Evolutionary conservation across 2,797 vertebrate genomes (phyloP).

Genomic region (Betta splendens): DNA sequence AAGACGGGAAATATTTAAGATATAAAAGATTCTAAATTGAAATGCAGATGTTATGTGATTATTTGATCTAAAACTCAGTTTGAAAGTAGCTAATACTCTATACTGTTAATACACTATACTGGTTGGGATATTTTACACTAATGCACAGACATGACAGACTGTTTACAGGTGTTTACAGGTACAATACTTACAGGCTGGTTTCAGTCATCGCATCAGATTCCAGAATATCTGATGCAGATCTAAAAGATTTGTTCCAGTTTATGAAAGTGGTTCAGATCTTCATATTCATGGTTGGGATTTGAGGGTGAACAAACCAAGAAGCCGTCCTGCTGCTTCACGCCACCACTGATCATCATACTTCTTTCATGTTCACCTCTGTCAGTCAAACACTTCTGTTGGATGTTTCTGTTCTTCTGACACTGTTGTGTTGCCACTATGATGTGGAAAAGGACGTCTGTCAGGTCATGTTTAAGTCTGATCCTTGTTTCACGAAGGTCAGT

Average conservation of each 20-base stretch:
- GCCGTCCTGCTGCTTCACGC: conserved; percentile 16
- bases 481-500: conserved; percentile 71
- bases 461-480: conserved; percentile 68
- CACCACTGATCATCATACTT: conserved; percentile 21
- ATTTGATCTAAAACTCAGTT: too few relatives aligned
- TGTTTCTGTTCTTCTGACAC: conserved; percentile 19
- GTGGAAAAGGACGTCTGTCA: conserved; percentile 60
- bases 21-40: too few relatives aligned
- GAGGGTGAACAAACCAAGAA: conserved; percentile 8
- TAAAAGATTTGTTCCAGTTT: too few relatives aligned
- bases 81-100: too few relatives aligned
- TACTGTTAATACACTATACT: too few relatives aligned
- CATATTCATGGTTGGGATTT: conserved; percentile 6
- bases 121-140: conserved; percentile 7
- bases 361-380: conserved; percentile 14
- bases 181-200: too few relatives aligned
- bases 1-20: too few relatives aligned
- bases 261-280: not conserved
- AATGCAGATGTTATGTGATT: too few relatives aligned
- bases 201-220: too few relatives aligned
- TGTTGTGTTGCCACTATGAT: conserved; percentile 27
- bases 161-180: too few relatives aligned
- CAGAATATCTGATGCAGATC: too few relatives aligned
- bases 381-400: conserved; percentile 12
- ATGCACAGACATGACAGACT: conserved; percentile 10